Base-by-base conservation (phyloP, 2,888 invertebrate genomes). In the Hirudinaria manillensis region DNA sequence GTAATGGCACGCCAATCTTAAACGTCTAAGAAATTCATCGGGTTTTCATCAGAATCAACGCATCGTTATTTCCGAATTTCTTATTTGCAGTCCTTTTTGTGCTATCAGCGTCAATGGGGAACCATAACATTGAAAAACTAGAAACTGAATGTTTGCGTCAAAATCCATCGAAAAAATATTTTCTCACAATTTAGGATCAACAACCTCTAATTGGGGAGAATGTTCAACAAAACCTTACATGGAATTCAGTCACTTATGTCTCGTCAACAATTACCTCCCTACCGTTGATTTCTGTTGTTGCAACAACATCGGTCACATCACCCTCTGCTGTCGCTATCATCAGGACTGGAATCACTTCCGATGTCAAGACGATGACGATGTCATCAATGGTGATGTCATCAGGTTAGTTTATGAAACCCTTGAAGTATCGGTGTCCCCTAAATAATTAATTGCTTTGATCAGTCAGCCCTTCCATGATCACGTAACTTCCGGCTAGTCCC, bases 331-430 rank as follows among this genome's bases (percentile, higher is more conserved):
- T 32, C 74, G 76, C 36, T 76, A 76, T 66, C 76, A 76, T 24
- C 76, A 76, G 53, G 74, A 75, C 34, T 76, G 76, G 76, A 74
- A 74, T 56, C 74, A 61, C 74, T 76, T 76, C 71, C 70, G 76
- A 1, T 76, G 76, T 38, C 45, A 70, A 19, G 65, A 24, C 0
- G 45, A 51, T 16, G 76, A 70, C n/a, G 74, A 74, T 21, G 56
- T 76, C 70, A 70, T 74, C 36, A 65, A 70, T 19, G 34, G 56
- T 19, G 21, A 13, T 16, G 24, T 7, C 24, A 61, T 27, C 61
- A 29, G 19, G 61, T 61, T 24, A 24, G 61, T 61, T 61, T 53
- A n/a, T n/a, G n/a, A n/a, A 38, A 38, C 38, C 16, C 45, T 4
- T 16, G 45, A 45, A 10, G 16, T 45, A 45, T 45, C 10, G 45